A percentile compares a stretch with the other conserved stretches of the same genome.
Evolutionary conservation across 1,140 invertebrate genomes (phyloP).

Genomic region (Drosophila ercepeae): DNA sequence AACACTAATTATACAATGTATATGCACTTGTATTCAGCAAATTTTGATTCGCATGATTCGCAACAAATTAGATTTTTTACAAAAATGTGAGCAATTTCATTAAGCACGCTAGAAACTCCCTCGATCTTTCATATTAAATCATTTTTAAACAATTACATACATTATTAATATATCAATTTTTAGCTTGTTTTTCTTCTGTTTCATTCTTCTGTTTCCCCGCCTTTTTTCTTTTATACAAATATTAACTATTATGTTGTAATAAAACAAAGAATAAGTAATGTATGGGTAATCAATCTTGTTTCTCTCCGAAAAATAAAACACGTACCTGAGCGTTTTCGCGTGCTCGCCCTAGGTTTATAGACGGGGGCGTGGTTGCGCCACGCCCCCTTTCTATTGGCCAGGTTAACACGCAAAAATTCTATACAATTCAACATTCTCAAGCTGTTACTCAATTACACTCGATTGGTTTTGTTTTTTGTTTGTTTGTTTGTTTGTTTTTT

Average conservation of each 20-base stretch:
- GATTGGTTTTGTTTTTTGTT: constrained; percentile 81
- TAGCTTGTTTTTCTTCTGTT: constrained; percentile 29
- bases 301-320: constrained; percentile 85
- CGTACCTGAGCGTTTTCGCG: constrained; percentile 83
- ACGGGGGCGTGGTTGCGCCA: not conserved
- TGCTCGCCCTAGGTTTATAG: constrained; percentile 12
- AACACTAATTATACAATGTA: constrained; percentile 58
- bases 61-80: constrained; percentile 71
- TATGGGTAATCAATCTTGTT: constrained; percentile 86
- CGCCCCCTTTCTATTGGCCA: not conserved
- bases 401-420: constrained; percentile 71
- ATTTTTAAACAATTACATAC: constrained; percentile 60
- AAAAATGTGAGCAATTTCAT: constrained; percentile 62
- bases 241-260: constrained; percentile 78
- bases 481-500: constrained; percentile 55
- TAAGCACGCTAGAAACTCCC: constrained; percentile 57
- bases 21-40: constrained; percentile 81
- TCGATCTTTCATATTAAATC: constrained; percentile 21
- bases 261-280: constrained; percentile 81
- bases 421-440: constrained; percentile 82
- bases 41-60: constrained; percentile 76
- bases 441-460: constrained; percentile 77
- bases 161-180: constrained; percentile 60
- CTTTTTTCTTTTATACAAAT: constrained; percentile 57
- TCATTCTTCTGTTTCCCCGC: constrained; percentile 23